A percentile compares a stretch with the other conserved stretches of the same genome.
Evolutionary conservation across 2,888 invertebrate genomes (phyloP).

Genomic region (Leptothorax acervorum): DNA sequence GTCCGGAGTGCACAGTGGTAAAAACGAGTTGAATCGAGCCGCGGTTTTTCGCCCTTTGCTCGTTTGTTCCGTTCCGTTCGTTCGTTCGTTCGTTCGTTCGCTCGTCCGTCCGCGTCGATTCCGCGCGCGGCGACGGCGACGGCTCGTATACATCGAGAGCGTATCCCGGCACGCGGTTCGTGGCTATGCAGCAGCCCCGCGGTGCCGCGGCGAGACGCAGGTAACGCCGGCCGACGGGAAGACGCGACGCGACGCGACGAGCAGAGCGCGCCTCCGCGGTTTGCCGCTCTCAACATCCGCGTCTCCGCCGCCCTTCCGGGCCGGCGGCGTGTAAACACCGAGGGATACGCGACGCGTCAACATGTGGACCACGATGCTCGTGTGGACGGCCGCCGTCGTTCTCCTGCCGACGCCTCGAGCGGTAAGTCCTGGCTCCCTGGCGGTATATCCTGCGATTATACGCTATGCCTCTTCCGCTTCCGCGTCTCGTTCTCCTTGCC

Average conservation of each 20-base stretch:
- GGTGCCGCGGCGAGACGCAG: constrained; percentile 76
- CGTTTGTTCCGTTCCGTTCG: background rate
- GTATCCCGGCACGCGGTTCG: constrained; percentile 48
- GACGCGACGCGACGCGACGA: constrained; percentile 42
- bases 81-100: constrained; percentile 8
- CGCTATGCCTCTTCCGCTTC: background rate
- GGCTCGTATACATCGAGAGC: constrained; percentile 1
- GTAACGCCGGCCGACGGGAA: constrained; percentile 72
- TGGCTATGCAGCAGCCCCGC: constrained; percentile 80
- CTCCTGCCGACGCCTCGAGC: constrained; percentile 80
- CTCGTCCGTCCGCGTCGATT: too few species aligned
- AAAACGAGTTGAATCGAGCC: constrained; percentile 27
- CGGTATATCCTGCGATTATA: background rate
- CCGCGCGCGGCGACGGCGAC: constrained; percentile 10
- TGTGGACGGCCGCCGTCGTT: constrained; percentile 83
- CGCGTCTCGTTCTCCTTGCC: background rate
- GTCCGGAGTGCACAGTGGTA: constrained; percentile 60
- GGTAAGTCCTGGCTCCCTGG: constrained; percentile 75
- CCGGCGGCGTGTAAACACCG: constrained; percentile 75
- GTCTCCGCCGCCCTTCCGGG: constrained; percentile 62
- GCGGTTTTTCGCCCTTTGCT: constrained; percentile 13
- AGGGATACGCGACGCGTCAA: constrained; percentile 76
- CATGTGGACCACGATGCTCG: constrained; percentile 84
- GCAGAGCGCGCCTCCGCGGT: constrained; percentile 55
- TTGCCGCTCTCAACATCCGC: constrained; percentile 56